Evolutionary conservation across 2,113 vertebrate genomes (phyloP).

Genomic region (Orcinus orca): DNA sequence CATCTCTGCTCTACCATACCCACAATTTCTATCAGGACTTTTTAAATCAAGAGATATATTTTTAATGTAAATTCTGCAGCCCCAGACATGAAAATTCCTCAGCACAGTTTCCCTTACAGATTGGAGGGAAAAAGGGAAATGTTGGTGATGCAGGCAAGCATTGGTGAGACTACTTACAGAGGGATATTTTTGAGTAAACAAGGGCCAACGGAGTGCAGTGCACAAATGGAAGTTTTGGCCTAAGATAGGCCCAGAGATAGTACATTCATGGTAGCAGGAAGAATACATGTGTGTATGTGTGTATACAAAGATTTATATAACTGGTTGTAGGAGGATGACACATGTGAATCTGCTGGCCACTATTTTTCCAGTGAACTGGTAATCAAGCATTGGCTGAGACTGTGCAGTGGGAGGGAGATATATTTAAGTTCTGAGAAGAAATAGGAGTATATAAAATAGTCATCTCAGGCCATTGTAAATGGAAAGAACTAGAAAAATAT

Average conservation of each 20-base stretch:
- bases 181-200: not conserved
- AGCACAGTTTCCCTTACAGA: not conserved
- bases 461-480: not conserved
- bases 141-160: accelerated
- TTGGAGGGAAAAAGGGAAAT: not conserved
- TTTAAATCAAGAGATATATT: not conserved
- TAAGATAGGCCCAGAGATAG: not conserved
- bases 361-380: not conserved
- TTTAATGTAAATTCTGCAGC: not conserved
- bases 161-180: not conserved
- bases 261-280: not conserved
- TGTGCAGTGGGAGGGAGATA: not conserved
- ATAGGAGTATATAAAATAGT: not conserved
- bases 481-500: not conserved
- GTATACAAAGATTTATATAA: not conserved
- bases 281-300: not conserved
- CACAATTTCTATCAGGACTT: not conserved
- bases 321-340: not conserved
- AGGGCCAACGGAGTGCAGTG: not conserved
- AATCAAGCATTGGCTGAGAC: not conserved
- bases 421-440: not conserved
- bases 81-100: not conserved
- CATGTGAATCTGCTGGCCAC: not conserved
- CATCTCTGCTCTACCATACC: not conserved
- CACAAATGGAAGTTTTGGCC: not conserved